These are phyloP conservation scores for human DNA, from an alignment of 2,113 vertebrate genomes.

Conservation along the genomic window DNA sequence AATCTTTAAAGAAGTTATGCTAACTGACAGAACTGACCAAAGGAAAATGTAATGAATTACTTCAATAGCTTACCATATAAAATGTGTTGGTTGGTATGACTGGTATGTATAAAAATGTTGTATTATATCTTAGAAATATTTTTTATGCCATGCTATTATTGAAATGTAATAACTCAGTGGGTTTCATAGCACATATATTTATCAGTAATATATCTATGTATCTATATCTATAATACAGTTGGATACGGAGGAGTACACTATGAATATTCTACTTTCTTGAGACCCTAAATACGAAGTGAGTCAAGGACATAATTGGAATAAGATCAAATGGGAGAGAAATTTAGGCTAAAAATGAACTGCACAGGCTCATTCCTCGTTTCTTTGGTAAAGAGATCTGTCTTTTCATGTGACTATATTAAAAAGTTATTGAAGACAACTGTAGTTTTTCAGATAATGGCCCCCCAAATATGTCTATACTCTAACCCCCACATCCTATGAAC, in stretches of 20 bases:
- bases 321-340: background rate
- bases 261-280: background rate
- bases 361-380: background rate
- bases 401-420: background rate
- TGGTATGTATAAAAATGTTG: conserved; percentile 22
- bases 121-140: conserved; percentile 10
- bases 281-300: background rate
- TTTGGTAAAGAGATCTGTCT: background rate
- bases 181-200: conserved; percentile 6
- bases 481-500: background rate
- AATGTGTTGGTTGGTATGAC: conserved; percentile 32
- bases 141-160: conserved; percentile 17
- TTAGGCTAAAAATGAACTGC: background rate
- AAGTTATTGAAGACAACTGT: background rate
- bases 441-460: background rate
- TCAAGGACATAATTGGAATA: background rate
- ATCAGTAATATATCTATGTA: background rate
- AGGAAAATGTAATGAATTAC: background rate
- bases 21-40: background rate
- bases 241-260: background rate
- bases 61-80: conserved; percentile 6
- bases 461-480: background rate
- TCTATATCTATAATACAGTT: background rate
- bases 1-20: background rate
- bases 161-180: background rate